phyloP scores from a whole-genome alignment of 1,140 invertebrate genomes.

The Drosophila sucinea region DNA sequence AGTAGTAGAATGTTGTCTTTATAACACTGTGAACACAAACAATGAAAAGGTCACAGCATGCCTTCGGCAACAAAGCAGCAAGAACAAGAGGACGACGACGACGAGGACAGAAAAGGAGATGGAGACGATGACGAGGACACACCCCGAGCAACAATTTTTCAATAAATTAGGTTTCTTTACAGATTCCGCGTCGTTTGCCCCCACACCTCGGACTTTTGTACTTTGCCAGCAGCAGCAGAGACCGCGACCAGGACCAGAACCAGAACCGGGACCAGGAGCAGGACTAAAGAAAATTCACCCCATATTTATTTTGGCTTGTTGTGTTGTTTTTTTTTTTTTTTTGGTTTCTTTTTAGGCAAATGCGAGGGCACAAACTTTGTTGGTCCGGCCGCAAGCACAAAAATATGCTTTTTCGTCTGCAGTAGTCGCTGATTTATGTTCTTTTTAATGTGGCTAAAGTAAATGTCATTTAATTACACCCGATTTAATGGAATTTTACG shows the following conservation, averaged over 20 bases:
- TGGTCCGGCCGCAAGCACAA: slow-evolving; percentile 26
- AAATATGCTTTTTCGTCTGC: slow-evolving; percentile 62
- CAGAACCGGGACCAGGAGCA: not conserved
- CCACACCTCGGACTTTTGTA: slow-evolving; percentile 31
- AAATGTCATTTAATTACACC: slow-evolving; percentile 82
- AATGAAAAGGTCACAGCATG: slow-evolving; percentile 76
- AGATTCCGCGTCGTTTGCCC: slow-evolving; percentile 64
- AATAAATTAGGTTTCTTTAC: slow-evolving; percentile 80
- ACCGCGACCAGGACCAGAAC: not conserved
- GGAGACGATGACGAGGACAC: slow-evolving; percentile 36
- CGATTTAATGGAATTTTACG: slow-evolving; percentile 82
- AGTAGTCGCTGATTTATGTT: slow-evolving; percentile 74
- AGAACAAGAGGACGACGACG: slow-evolving; percentile 27
- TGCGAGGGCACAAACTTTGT: slow-evolving; percentile 50
- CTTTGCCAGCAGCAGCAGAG: not conserved
- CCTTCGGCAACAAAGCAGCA: slow-evolving; percentile 48
- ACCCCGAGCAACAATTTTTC: slow-evolving; percentile 76
- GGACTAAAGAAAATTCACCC: slow-evolving; percentile 59
- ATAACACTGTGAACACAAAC: slow-evolving; percentile 80
- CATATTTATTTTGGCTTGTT: slow-evolving; percentile 68
- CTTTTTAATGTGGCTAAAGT: slow-evolving; percentile 79
- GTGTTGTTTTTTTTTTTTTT: slow-evolving; percentile 45
- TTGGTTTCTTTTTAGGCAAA: slow-evolving; percentile 65
- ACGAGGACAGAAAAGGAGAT: not conserved
- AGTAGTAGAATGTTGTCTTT: slow-evolving; percentile 80